Evolutionary conservation across 2,113 vertebrate species (phyloP).

Genomic region (Aegithalos caudatus): DNA sequence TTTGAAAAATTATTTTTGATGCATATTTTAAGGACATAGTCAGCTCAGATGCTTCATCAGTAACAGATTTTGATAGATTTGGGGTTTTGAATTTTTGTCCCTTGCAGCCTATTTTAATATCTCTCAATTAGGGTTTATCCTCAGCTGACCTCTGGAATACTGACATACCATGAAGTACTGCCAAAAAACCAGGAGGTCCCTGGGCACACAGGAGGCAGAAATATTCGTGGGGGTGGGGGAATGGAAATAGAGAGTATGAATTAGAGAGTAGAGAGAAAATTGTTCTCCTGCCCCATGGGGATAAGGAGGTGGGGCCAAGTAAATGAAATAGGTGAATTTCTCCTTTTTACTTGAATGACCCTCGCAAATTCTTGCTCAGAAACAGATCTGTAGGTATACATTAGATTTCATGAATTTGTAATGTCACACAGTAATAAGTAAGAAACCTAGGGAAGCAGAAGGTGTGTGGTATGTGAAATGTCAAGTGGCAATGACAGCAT

Average conservation of each 20-base stretch:
- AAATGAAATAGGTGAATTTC: neutral
- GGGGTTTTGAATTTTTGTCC: neutral
- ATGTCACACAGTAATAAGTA: neutral
- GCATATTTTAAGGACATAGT: slow-evolving; percentile 6
- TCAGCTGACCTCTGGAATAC: slow-evolving; percentile 15
- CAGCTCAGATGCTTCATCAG: neutral
- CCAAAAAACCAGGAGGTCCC: neutral
- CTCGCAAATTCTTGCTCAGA: neutral
- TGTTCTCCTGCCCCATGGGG: neutral
- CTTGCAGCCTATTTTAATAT: neutral
- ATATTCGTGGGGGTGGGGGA: neutral
- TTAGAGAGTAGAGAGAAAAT: neutral
- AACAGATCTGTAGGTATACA: neutral
- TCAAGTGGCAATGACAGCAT: neutral
- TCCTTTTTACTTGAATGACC: neutral
- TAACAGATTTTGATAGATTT: slow-evolving; percentile 17
- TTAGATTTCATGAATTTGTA: neutral
- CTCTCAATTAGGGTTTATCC: slow-evolving; percentile 1
- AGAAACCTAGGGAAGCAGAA: neutral
- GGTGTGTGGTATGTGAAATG: neutral
- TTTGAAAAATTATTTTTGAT: slow-evolving; percentile 1
- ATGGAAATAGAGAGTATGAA: neutral
- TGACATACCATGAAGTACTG: neutral
- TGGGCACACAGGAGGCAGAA: neutral
- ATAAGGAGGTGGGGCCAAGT: neutral